Conservation (phyloP, 2,888 invertebrate genomes). For the Tetrapedia diversipes region DNA sequence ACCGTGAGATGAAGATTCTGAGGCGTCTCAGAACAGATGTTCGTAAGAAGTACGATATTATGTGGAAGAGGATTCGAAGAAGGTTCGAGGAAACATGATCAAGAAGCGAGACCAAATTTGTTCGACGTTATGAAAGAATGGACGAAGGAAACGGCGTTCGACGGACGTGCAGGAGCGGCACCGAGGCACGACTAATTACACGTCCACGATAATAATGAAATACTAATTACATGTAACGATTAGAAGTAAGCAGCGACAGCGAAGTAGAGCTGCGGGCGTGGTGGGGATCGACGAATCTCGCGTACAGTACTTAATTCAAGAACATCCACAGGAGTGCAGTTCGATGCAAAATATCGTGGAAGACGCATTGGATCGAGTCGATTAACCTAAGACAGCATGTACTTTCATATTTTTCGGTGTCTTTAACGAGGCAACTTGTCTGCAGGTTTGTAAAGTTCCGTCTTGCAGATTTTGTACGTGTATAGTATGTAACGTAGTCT, state of each 20-base stretch:
- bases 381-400: neutral
- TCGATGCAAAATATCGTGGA: constrained; percentile 33
- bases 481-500: constrained; percentile 4
- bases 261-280: constrained; percentile 12
- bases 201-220: constrained; percentile 34
- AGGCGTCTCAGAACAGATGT: neutral
- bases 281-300: constrained; percentile 53
- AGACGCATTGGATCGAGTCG: neutral
- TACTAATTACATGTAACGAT: constrained; percentile 55
- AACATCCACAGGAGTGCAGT: constrained; percentile 49
- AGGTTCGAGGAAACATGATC: neutral
- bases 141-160: neutral
- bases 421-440: neutral
- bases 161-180: neutral
- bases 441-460: constrained; percentile 28
- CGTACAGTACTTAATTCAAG: constrained; percentile 46
- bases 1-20: neutral
- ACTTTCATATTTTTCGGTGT: neutral
- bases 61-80: neutral
- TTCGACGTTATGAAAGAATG: neutral
- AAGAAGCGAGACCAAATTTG: neutral
- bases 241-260: constrained; percentile 49
- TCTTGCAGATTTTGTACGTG: neutral
- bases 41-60: neutral
- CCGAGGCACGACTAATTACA: neutral